A percentile compares a stretch with the other conserved stretches of the same genome.
phyloP scores from a whole-genome alignment of 2,113 vertebrate species.

The Forbesichthys agassizii region DNA sequence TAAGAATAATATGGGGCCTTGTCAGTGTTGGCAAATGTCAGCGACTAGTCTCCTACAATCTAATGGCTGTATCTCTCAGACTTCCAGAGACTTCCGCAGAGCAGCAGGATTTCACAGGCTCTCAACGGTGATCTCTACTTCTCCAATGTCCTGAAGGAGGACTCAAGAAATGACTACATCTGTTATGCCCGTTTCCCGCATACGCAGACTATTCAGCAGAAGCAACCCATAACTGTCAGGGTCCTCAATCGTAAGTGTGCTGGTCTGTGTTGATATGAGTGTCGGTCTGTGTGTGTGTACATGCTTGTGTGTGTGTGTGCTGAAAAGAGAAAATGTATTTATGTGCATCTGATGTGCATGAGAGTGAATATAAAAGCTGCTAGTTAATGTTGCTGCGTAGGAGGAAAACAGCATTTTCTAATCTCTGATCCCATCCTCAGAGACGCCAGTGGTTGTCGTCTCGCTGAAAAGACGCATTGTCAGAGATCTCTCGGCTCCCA shows the following conservation, averaged over 20 bases:
- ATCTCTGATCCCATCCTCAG: conserved; percentile 44
- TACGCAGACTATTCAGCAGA: conserved; percentile 98
- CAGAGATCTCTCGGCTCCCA: conserved; percentile 12
- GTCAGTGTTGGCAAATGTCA: neutral
- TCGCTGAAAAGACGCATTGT: conserved; percentile 67
- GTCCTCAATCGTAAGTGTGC: conserved; percentile 88
- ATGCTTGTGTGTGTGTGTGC: neutral
- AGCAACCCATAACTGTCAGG: conserved; percentile 93
- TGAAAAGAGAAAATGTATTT: neutral
- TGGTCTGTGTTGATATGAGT: neutral
- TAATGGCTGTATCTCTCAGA: conserved; percentile 70
- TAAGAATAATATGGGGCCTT: too few relatives aligned
- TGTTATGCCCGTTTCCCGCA: conserved; percentile 98
- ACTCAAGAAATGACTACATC: conserved; percentile 93
- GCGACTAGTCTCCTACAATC: neutral
- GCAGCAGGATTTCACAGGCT: conserved; percentile 90
- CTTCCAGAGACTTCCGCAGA: conserved; percentile 93
- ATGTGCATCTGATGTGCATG: neutral
- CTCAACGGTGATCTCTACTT: conserved; percentile 98
- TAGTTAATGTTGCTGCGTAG: conserved; percentile 34
- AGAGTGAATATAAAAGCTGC: conserved; percentile 1
- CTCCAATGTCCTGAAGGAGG: conserved; percentile 89
- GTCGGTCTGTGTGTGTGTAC: neutral
- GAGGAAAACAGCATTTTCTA: conserved; percentile 52
- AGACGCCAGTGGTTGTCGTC: conserved; percentile 43